A percentile compares a stretch with the other conserved stretches of the same genome.
Evolutionary conservation across 2,113 vertebrate species (phyloP).

Genomic region (Brienomyrus longianalis): DNA sequence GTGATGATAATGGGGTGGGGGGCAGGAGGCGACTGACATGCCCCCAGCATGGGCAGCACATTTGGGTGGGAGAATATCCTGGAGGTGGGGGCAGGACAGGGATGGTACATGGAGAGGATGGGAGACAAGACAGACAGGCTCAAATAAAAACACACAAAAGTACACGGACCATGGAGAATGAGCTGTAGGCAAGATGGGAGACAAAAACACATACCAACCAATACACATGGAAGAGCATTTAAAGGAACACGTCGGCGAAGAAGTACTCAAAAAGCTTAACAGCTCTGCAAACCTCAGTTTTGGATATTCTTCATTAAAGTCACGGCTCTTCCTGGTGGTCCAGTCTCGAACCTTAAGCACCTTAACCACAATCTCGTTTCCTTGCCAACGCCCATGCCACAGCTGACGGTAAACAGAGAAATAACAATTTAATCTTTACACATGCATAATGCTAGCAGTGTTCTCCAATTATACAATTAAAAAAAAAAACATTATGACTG

Average conservation of each 20-base stretch:
- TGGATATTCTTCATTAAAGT: slow-evolving; percentile 93
- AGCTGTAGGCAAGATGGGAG: neutral
- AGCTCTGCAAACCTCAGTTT: slow-evolving; percentile 71
- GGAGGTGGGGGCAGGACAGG: neutral
- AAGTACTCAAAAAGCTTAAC: neutral
- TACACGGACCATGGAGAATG: neutral
- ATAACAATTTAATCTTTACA: neutral
- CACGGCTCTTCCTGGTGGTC: slow-evolving; percentile 91
- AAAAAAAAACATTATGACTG: neutral
- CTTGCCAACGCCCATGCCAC: slow-evolving; percentile 94
- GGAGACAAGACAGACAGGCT: slow-evolving; percentile 7
- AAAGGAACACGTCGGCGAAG: neutral
- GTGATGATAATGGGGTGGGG: slow-evolving; percentile 83
- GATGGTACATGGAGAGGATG: neutral
- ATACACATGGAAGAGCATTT: neutral
- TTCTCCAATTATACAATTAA: neutral
- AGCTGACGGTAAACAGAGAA: slow-evolving; percentile 54
- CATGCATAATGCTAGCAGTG: neutral
- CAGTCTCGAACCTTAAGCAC: slow-evolving; percentile 86
- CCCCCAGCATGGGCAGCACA: slow-evolving; percentile 85
- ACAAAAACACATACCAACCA: neutral
- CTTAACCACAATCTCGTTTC: slow-evolving; percentile 86
- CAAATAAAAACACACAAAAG: neutral
- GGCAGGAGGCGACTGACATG: slow-evolving; percentile 83
- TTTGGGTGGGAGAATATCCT: slow-evolving; percentile 98